Percentiles rank a stretch among this genome's conserved stretches.
These are phyloP conservation scores for Apodemia hepburni DNA, from an alignment of 2,888 invertebrate genomes.

Conservation along the genomic window DNA sequence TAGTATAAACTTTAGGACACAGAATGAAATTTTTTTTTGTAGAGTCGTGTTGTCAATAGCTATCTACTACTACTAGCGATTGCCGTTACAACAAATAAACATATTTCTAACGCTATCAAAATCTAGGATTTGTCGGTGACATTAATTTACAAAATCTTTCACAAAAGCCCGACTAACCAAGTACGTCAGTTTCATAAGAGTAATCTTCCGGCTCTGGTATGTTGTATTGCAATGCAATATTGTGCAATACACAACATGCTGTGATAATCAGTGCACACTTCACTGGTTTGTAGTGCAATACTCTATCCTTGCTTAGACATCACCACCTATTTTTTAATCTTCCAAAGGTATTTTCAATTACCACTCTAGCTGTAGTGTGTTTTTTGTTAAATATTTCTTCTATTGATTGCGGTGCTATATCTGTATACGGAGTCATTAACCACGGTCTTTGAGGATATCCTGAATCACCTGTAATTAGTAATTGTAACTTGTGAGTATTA, in stretches of 20 bases:
- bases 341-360: constrained; percentile 12
- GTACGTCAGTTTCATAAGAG: too few relatives aligned
- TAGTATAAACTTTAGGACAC: too few relatives aligned
- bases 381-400: background rate
- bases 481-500: too few relatives aligned
- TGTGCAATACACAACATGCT: constrained; percentile 5
- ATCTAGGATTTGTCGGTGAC: too few relatives aligned
- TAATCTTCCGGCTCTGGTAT: background rate
- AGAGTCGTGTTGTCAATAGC: too few relatives aligned
- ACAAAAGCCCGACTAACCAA: too few relatives aligned
- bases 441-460: constrained; percentile 1
- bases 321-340: constrained; percentile 15
- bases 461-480: constrained; percentile 2
- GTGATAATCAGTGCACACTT: background rate
- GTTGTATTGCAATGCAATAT: background rate
- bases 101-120: too few relatives aligned
- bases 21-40: too few relatives aligned
- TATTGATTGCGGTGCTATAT: background rate
- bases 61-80: too few relatives aligned
- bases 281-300: background rate
- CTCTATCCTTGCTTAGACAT: constrained; percentile 2
- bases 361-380: background rate
- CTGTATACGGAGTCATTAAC: constrained; percentile 6
- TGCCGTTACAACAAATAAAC: too few relatives aligned
- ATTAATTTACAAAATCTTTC: too few relatives aligned